These are phyloP conservation scores for Parambassis ranga DNA, from an alignment of 2,797 vertebrate genomes.

Conservation along the genomic window DNA sequence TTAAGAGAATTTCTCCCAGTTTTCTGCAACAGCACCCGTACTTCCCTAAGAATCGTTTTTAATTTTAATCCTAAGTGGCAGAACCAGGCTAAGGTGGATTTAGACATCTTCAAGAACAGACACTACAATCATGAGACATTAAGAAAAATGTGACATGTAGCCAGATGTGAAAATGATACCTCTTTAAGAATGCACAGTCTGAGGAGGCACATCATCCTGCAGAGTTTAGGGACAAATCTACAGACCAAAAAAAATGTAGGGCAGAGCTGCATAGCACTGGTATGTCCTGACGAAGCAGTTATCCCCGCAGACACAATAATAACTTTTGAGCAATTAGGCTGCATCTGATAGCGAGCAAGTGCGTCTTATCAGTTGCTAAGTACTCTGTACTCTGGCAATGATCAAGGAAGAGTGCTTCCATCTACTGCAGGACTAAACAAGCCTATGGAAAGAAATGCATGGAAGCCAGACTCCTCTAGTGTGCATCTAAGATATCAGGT, in stretches of 20 bases:
- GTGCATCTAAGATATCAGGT: constrained; percentile 13
- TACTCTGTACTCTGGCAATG: constrained; percentile 24
- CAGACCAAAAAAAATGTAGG: constrained; percentile 1
- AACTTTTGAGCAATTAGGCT: constrained; percentile 54
- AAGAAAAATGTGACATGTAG: not conserved
- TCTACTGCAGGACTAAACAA: constrained; percentile 2
- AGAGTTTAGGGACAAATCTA: not conserved
- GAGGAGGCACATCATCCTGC: not conserved
- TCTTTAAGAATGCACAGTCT: not conserved
- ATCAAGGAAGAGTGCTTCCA: constrained; percentile 45
- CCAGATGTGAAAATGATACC: not conserved
- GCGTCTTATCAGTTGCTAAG: constrained; percentile 48
- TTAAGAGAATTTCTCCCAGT: constrained; percentile 32
- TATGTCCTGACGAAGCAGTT: constrained; percentile 32
- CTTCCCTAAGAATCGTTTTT: constrained; percentile 14
- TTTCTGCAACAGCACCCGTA: constrained; percentile 32
- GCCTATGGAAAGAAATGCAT: constrained; percentile 12
- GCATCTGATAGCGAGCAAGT: constrained; percentile 56
- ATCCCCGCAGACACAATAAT: constrained; percentile 53
- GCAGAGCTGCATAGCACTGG: constrained; percentile 9
- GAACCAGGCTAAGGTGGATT: constrained; percentile 25
- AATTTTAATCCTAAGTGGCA: constrained; percentile 23
- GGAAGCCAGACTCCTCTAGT: constrained; percentile 9
- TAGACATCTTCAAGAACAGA: not conserved
- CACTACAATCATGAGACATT: not conserved